Evolutionary conservation across 2,113 vertebrate species (phyloP).

Genomic region (Lophura nycthemera): DNA sequence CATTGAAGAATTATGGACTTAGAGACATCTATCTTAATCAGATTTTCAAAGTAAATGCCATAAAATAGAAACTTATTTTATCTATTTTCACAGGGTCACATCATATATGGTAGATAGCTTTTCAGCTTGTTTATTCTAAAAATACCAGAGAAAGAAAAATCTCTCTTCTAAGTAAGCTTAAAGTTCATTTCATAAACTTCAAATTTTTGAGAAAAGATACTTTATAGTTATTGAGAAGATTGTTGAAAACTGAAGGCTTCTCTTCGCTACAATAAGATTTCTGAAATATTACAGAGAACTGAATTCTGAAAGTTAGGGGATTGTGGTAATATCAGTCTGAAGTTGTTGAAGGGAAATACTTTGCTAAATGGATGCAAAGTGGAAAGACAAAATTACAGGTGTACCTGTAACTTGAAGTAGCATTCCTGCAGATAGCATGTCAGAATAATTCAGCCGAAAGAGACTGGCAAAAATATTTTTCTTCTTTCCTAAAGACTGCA

Average conservation of each 20-base stretch:
- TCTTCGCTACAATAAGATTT: neutral
- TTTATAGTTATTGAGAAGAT: neutral
- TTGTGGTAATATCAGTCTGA: neutral
- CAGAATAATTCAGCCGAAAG: neutral
- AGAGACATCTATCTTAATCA: constrained; percentile 89
- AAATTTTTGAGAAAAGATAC: neutral
- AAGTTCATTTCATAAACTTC: neutral
- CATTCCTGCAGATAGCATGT: neutral
- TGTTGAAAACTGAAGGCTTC: neutral
- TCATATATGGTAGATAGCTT: constrained; percentile 61
- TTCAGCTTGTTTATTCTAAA: constrained; percentile 65
- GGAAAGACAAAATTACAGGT: neutral
- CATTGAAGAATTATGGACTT: constrained; percentile 88
- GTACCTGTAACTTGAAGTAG: neutral
- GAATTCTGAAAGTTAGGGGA: neutral
- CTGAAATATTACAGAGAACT: neutral
- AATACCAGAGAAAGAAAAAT: constrained; percentile 27
- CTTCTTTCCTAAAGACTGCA: neutral
- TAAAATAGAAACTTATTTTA: constrained; percentile 87
- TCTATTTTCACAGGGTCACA: constrained; percentile 80
- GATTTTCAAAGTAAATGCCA: constrained; percentile 87
- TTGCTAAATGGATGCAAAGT: neutral
- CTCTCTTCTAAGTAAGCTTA: constrained; percentile 13
- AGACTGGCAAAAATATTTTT: neutral
- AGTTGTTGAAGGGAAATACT: neutral